These are phyloP conservation scores for Dermochelys coriacea DNA, from an alignment of 2,797 vertebrate genomes.

Conservation along the genomic window DNA sequence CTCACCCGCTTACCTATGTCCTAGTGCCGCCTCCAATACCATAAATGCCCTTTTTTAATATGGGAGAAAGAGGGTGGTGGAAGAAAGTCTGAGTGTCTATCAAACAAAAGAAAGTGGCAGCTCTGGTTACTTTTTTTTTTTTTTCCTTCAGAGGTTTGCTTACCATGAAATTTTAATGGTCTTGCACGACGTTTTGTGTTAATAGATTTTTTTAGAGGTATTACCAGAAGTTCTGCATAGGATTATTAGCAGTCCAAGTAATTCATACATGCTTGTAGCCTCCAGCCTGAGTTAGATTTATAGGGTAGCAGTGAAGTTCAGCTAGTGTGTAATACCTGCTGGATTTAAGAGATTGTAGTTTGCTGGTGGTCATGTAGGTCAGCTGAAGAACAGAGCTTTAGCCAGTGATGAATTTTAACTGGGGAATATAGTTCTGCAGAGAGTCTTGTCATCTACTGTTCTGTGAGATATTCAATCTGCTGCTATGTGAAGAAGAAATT, in stretches of 20 bases:
- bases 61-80: neutral
- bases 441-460: neutral
- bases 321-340: conserved; percentile 8
- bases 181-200: neutral
- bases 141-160: neutral
- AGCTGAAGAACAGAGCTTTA: conserved; percentile 25
- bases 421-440: conserved; percentile 9
- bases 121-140: neutral
- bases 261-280: conserved; percentile 26
- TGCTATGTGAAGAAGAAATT: neutral
- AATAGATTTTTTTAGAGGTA: conserved; percentile 7
- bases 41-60: conserved; percentile 11
- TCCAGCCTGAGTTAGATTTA: conserved; percentile 48
- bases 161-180: neutral
- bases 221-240: conserved; percentile 1
- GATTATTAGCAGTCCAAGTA: conserved; percentile 4
- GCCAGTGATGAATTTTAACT: conserved; percentile 26
- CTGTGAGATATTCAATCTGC: neutral
- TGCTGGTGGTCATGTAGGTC: conserved; percentile 13
- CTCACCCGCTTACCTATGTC: neutral
- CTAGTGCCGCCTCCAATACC: neutral
- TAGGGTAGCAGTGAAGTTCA: conserved; percentile 14
- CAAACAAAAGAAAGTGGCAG: neutral
- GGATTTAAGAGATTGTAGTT: neutral
- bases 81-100: neutral